Conservation (phyloP, 1,140 invertebrate genomes). For the Trigoniulus corallinus region DNA sequence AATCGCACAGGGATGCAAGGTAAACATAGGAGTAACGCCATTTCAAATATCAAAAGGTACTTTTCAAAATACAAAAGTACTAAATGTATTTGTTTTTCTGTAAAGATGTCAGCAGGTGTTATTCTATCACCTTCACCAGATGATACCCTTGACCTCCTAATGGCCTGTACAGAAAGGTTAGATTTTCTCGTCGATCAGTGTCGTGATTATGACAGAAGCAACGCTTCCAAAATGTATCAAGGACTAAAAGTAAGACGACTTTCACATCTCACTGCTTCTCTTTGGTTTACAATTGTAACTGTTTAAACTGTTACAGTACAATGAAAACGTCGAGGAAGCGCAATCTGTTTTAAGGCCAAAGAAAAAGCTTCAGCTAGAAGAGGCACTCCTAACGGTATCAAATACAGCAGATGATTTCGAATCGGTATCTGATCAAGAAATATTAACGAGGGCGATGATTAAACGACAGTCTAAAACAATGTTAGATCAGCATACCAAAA, state of each 20-base stretch:
- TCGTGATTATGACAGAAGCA: not conserved
- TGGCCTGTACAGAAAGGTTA: not conserved
- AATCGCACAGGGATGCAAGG: not conserved
- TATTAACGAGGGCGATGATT: not conserved
- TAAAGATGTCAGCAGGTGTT: not conserved
- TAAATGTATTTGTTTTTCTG: not conserved
- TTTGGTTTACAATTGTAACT: too few relatives aligned
- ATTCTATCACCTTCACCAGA: not conserved
- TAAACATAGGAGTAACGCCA: not conserved
- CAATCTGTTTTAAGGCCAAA: not conserved
- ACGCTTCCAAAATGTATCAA: not conserved
- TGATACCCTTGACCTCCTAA: not conserved
- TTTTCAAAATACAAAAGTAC: not conserved
- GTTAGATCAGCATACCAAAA: not conserved
- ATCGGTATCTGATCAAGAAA: not conserved
- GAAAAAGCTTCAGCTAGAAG: not conserved
- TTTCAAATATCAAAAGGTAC: not conserved
- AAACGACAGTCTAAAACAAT: not conserved
- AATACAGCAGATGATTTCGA: not conserved
- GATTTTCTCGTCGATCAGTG: not conserved
- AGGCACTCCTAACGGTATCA: not conserved
- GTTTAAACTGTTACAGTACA: not conserved
- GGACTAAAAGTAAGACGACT: not conserved
- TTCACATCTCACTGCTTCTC: too few relatives aligned
- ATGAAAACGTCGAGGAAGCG: not conserved